Evolutionary conservation across 2,797 vertebrate species (phyloP), one percentile per base, ranked within the genome.

Genomic region (Psittacula derbiana): DNA sequence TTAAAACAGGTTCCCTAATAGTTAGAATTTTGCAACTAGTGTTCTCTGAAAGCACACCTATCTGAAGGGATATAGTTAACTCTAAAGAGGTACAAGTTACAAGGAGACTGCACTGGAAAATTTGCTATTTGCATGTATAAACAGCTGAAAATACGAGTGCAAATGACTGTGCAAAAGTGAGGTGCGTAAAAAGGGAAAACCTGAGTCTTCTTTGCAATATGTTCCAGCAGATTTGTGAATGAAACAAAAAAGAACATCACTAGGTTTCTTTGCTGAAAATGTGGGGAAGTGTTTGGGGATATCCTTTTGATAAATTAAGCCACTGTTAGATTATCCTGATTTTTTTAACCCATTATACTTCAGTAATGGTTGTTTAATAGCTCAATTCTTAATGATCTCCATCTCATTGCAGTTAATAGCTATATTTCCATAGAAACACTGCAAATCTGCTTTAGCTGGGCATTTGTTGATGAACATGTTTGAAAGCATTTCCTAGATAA

Each of bases 391-490:
- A 92, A 94, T 65, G 46, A 91, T 92, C 85, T 84, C 87, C 86
- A 76, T 91, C 74, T 94, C 52, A 94, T 91, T 88, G 76, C 61
- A 89, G 86, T 91, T 92, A 93, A 89, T 87, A 91, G 90, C 70
- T 66, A 15, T 74, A 96, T 96, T 96, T 96, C 93, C 89, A 89
- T 85, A 95, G 94, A 95, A 96, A 96, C 83, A 90, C 52, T 55
- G 62, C 83, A 94, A 92, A 88, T 96, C 53, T 94, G 46, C 70
- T 87, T 91, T 90, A 88, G 74, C 86, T 80, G 84, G 87, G 43
- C 90, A 93, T 95, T 92, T 95, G 33, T 83, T 92, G 94, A 97
- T 67, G 84, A 97, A 87, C n/a, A 71, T 58, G 41, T 44, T 88
- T 96, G 88, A 96, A 96, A 97, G 86, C 28, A 90, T 70, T 95